Evolutionary conservation across 1,140 invertebrate species (phyloP).

Genomic region (Drosophila tristis): DNA sequence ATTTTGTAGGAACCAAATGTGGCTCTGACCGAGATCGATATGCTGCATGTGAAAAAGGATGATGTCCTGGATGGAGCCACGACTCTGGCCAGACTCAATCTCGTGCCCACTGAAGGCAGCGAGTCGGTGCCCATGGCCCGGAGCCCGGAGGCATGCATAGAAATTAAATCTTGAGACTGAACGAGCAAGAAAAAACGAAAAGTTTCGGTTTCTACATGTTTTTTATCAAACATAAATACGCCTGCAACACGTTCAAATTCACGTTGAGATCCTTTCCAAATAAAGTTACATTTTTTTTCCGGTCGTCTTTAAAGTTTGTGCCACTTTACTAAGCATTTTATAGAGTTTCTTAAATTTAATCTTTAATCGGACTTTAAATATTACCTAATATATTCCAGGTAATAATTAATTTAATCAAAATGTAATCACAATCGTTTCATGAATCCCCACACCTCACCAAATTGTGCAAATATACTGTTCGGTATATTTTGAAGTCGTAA

Average conservation of each 20-base stretch:
- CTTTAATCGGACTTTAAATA: no score
- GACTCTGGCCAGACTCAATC: conserved; percentile 45
- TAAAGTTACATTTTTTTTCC: conserved; percentile 28
- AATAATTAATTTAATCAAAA: no score
- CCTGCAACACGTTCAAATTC: conserved; percentile 11
- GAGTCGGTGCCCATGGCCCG: conserved; percentile 24
- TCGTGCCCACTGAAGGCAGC: conserved; percentile 15
- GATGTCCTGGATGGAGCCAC: conserved; percentile 54
- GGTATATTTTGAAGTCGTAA: no score
- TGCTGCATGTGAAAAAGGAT: conserved; percentile 77
- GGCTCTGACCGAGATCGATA: conserved; percentile 76
- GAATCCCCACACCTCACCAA: no score
- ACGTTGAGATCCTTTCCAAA: conserved; percentile 18
- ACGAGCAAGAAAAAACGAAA: background rate
- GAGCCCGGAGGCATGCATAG: conserved; percentile 21
- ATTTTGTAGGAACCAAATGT: conserved; percentile 75
- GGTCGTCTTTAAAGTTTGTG: conserved; percentile 2
- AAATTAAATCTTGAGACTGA: conserved; percentile 44
- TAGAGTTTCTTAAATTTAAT: no score
- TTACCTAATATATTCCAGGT: no score
- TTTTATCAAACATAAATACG: background rate
- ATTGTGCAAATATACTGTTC: no score
- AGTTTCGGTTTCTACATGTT: conserved; percentile 4
- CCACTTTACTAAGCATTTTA: no score
- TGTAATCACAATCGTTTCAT: no score